phyloP scores from a whole-genome alignment of 2,797 vertebrate genomes.

The Sylvilagus floridanus region DNA sequence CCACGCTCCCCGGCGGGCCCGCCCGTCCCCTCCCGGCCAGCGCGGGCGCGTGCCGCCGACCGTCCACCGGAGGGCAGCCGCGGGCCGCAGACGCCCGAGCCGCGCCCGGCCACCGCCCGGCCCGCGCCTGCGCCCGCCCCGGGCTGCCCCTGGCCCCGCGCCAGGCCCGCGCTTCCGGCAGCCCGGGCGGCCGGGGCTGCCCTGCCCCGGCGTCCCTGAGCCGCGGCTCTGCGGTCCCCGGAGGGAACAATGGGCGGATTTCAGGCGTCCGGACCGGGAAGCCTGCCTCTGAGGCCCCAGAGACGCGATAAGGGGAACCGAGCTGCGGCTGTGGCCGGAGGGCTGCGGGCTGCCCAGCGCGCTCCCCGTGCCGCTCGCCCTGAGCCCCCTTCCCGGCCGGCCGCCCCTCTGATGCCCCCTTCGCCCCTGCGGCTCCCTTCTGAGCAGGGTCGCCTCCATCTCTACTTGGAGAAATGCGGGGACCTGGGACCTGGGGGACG shows the following conservation, averaged over 20 bases:
- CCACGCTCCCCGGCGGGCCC: neutral
- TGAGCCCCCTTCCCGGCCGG: too few relatives aligned
- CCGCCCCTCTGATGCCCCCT: neutral
- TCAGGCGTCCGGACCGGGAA: neutral
- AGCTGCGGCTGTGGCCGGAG: neutral
- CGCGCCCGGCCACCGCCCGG: rapidly evolving
- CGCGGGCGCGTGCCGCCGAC: neutral
- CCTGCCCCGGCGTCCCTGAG: rapidly evolving
- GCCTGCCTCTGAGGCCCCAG: neutral
- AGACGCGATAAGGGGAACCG: neutral
- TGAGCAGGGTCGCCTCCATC: neutral
- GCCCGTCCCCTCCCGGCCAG: neutral
- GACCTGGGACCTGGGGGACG: neutral
- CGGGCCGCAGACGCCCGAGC: neutral
- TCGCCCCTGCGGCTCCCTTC: too few relatives aligned
- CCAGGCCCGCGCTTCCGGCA: neutral
- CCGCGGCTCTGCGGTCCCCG: neutral
- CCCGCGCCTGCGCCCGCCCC: slow-evolving; percentile 43
- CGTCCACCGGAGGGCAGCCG: slow-evolving; percentile 64
- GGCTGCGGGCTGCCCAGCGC: too few relatives aligned
- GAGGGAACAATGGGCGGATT: neutral
- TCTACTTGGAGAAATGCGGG: neutral
- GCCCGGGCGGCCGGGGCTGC: neutral
- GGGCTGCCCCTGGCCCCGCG: rapidly evolving
- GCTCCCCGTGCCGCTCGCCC: neutral